Conservation (phyloP, 2,113 vertebrate genomes). For the Indri indri region DNA sequence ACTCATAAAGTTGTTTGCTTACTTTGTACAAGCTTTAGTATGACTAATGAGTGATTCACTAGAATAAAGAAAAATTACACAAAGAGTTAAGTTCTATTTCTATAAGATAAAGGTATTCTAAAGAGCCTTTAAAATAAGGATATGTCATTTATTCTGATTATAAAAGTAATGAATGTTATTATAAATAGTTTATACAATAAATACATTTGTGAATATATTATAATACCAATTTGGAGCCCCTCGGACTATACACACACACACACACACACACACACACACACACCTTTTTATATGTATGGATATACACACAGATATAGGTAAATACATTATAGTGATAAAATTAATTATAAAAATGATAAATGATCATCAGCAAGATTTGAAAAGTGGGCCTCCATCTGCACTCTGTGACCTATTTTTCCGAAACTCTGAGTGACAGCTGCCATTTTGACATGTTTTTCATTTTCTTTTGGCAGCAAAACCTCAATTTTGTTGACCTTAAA, state of each 20-base stretch:
- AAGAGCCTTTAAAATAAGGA: conserved; percentile 14
- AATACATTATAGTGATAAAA: not conserved
- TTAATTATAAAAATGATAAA: conserved; percentile 1
- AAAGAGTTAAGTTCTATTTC: not conserved
- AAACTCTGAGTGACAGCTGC: conserved; percentile 46
- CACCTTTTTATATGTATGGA: not conserved
- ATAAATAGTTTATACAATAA: not conserved
- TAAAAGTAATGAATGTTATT: not conserved
- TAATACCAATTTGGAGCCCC: not conserved
- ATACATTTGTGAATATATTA: not conserved
- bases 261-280: not conserved
- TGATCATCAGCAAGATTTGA: not conserved
- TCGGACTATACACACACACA: not conserved
- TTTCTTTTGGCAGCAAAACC: conserved; percentile 31
- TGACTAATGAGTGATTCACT: not conserved
- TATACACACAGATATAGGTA: not conserved
- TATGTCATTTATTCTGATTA: not conserved
- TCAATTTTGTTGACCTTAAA: conserved; percentile 42
- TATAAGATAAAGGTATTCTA: not conserved
- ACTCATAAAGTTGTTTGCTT: not conserved
- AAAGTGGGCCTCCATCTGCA: not conserved
- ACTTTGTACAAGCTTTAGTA: not conserved
- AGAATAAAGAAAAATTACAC: not conserved
- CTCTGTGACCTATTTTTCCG: not conserved
- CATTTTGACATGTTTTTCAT: conserved; percentile 13